Percentiles rank a stretch among this genome's conserved stretches.
These are phyloP conservation scores for Caerostris darwini DNA, from an alignment of 1,140 invertebrate genomes.

Conservation along the genomic window DNA sequence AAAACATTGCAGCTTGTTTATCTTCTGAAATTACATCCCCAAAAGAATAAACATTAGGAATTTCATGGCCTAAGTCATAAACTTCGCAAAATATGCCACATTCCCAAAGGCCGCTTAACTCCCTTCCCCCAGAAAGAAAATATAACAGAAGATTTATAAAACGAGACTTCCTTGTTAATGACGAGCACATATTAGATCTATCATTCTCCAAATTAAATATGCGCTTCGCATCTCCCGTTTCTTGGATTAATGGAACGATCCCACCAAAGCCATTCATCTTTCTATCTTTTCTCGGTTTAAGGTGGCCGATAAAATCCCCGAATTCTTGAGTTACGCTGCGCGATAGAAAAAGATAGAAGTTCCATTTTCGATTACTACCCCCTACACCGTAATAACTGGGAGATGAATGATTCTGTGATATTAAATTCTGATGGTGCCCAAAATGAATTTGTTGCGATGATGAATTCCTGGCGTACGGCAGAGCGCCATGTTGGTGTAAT, in stretches of 20 bases:
- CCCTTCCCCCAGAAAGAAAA: too few species aligned
- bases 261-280: neutral
- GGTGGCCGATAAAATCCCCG: neutral
- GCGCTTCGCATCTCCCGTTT: neutral
- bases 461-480: neutral
- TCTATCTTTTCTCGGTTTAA: too few species aligned
- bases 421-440: constrained; percentile 32
- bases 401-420: constrained; percentile 42
- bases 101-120: too few species aligned
- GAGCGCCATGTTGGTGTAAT: too few species aligned
- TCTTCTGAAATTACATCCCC: too few species aligned
- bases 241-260: neutral
- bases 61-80: too few species aligned
- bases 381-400: constrained; percentile 28
- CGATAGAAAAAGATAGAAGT: neutral
- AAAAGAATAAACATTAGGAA: too few species aligned
- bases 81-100: too few species aligned
- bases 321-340: neutral
- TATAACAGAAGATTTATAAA: too few species aligned
- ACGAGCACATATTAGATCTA: neutral
- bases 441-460: constrained; percentile 49
- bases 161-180: neutral
- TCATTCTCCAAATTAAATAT: constrained; percentile 13
- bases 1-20: too few species aligned
- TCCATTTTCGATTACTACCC: constrained; percentile 20